Evolutionary conservation across 2,113 vertebrate genomes (phyloP).

Genomic region (Dicerorhinus sumatrensis): DNA sequence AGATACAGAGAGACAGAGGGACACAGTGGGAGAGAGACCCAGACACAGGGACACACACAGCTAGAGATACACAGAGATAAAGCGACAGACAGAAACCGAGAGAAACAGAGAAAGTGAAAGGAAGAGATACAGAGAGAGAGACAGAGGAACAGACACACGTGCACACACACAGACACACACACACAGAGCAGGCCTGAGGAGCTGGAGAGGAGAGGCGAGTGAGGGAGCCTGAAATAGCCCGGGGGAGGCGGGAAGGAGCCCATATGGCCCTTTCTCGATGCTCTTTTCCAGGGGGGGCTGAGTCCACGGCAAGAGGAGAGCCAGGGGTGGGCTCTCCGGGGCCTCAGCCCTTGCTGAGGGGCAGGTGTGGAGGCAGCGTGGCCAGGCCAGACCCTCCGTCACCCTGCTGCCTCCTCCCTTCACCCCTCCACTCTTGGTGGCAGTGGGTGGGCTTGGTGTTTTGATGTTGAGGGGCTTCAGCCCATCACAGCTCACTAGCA

Average conservation of each 20-base stretch:
- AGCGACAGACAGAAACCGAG: background rate
- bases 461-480: background rate
- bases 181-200: background rate
- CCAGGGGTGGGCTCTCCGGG: background rate
- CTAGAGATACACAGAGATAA: background rate
- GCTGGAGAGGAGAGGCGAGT: background rate
- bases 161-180: rapidly evolving
- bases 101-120: background rate
- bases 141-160: rapidly evolving
- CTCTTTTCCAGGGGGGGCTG: background rate
- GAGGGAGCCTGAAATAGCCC: background rate
- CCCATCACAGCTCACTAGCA: background rate
- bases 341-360: background rate
- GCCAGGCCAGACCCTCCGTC: background rate
- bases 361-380: too few species aligned
- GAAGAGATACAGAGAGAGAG: background rate
- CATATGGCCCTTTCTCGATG: background rate
- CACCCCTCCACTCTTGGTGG: rapidly evolving
- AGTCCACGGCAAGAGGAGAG: background rate
- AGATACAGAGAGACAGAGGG: background rate
- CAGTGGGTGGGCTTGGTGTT: background rate
- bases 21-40: background rate
- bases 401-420: background rate
- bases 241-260: background rate
- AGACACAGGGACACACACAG: background rate